These are phyloP conservation scores for Calycopis cecrops DNA, from an alignment of 1,140 invertebrate genomes.

Conservation along the genomic window DNA sequence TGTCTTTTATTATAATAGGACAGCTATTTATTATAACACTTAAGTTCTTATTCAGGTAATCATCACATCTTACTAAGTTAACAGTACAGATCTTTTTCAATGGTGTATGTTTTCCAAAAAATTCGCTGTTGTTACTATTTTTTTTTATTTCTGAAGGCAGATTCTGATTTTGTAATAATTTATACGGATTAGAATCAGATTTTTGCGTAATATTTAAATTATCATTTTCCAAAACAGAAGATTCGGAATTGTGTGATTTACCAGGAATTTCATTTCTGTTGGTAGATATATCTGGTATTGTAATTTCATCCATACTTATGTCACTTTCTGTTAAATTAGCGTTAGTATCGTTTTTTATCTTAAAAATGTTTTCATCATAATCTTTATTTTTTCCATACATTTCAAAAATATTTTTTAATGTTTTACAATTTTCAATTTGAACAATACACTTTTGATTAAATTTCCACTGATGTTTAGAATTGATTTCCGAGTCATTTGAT, in stretches of 20 bases:
- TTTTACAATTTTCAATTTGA: conserved; percentile 19
- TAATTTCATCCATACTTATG: neutral
- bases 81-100: conserved; percentile 37
- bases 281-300: no score
- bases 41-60: neutral
- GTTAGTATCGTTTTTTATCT: neutral
- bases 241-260: no score
- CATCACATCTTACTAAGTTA: conserved; percentile 44
- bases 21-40: neutral
- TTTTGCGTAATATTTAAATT: neutral
- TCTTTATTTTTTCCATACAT: no score
- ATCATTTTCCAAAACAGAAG: no score
- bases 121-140: conserved; percentile 36
- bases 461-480: conserved; percentile 44
- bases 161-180: no score
- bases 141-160: conserved; percentile 22
- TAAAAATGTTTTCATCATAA: no score
- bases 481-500: conserved; percentile 25
- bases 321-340: neutral
- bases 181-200: no score
- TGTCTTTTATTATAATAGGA: neutral
- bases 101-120: conserved; percentile 29
- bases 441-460: conserved; percentile 42
- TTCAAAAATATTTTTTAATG: no score
- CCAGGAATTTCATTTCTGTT: no score